phyloP scores from a whole-genome alignment of 2,797 vertebrate genomes.

The Cynopterus sphinx region DNA sequence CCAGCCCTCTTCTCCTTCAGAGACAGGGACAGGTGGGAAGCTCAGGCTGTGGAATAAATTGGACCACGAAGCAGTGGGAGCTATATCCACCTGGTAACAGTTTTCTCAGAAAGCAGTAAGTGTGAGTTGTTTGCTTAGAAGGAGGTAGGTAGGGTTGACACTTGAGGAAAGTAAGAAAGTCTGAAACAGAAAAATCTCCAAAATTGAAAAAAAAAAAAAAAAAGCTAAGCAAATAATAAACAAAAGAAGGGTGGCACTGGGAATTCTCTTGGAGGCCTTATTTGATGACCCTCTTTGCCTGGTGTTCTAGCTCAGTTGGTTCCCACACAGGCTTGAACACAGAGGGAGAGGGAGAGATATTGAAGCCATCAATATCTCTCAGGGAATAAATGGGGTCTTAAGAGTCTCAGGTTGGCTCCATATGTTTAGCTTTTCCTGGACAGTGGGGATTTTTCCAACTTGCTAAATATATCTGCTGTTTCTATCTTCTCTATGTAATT shows the following conservation, averaged over 20 bases:
- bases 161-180: not conserved
- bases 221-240: not conserved
- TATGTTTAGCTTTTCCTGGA: conserved; percentile 29
- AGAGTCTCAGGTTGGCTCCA: not conserved
- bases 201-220: not conserved
- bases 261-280: not conserved
- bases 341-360: no score
- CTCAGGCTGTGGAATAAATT: not conserved
- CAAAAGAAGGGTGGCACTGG: not conserved
- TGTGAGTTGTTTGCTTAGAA: not conserved
- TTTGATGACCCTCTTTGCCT: not conserved
- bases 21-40: not conserved
- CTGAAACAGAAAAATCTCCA: conserved; percentile 29
- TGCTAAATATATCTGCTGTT: conserved; percentile 64
- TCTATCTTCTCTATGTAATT: conserved; percentile 70
- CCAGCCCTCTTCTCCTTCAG: not conserved
- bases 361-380: not conserved
- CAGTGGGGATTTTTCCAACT: conserved; percentile 54
- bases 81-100: no score
- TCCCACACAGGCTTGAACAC: no score
- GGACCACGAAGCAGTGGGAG: not conserved
- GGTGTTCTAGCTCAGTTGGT: not conserved
- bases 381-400: not conserved
- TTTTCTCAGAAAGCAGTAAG: not conserved
- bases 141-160: not conserved